Percentiles rank a stretch among this genome's conserved stretches.
These are phyloP conservation scores for Orientallactaga bullata DNA, from an alignment of 2,113 vertebrate genomes.

Conservation along the genomic window DNA sequence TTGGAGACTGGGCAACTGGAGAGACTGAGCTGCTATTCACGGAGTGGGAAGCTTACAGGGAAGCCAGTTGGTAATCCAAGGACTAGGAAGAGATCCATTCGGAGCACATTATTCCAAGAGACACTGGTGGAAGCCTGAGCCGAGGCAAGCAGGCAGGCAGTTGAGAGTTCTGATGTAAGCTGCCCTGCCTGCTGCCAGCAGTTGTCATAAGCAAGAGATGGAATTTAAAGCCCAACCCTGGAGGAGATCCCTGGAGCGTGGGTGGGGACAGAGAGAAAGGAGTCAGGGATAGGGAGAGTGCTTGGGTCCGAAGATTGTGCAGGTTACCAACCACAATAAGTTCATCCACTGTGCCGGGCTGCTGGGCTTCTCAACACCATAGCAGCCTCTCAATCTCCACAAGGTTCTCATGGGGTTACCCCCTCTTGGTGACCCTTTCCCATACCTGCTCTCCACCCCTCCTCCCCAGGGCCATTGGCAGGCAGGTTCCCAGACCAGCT, in stretches of 20 bases:
- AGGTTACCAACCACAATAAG: too few relatives aligned
- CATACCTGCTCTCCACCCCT: slow-evolving; percentile 25
- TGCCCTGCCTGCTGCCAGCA: background rate
- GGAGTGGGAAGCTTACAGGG: rapidly evolving
- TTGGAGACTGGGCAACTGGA: background rate
- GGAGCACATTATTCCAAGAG: background rate
- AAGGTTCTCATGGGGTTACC: rapidly evolving
- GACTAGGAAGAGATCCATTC: rapidly evolving
- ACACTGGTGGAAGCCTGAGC: rapidly evolving
- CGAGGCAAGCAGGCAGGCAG: too few relatives aligned
- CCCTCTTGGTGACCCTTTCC: background rate
- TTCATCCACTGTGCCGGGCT: background rate
- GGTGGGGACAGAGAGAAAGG: background rate
- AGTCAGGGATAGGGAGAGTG: background rate
- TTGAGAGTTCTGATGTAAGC: background rate
- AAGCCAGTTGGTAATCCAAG: too few relatives aligned
- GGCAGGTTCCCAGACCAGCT: slow-evolving; percentile 7
- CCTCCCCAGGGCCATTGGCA: background rate
- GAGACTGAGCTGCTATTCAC: too few relatives aligned
- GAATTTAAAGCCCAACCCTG: background rate
- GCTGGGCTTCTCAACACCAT: rapidly evolving
- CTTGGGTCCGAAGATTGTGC: background rate
- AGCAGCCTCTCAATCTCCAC: background rate
- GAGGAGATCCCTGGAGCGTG: background rate
- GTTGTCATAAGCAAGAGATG: background rate